Evolutionary conservation across 1,140 invertebrate genomes (phyloP), one percentile per base, ranked within the genome.

Genomic region (Hyles vespertilio): DNA sequence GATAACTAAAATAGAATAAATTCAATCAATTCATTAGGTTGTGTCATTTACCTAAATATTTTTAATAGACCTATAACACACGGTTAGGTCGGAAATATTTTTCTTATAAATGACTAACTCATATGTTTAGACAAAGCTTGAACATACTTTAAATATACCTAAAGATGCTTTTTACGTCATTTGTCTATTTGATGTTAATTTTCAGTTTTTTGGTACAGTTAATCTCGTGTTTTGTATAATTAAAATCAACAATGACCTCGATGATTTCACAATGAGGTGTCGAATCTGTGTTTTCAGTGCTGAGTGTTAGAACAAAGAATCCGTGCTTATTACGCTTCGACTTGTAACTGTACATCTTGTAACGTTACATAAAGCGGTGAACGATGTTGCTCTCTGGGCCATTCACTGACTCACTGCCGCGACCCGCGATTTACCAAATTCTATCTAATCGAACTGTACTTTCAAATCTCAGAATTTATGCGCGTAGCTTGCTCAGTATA

Each of bases 301-400:
- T 48, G 46, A 10, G 60, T 57, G 63, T 71, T 68, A 77, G 78
- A 85, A 80, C 83, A 85, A 80, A 68, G 61, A 67, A 46, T 46
- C 56, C 59, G 63, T 55, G 60, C 69, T 72, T 77, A 75, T 81
- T 79, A 76, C 74, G 67, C 65, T 83, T 63, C 56, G 67, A 72
- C 59, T 55, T 72, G 66, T 79, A 83, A 85, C 82, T 78, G 82
- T 82, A 82, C 68, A 84, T 83, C 77, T 80, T 77, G 74, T 82
- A 82, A 82, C 80, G 72, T 85, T 85, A 81, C 78, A 82, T 84
- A 84, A 84, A 86, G 77, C 67, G 49, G 47, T 65, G 61, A 66
- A 74, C 73, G 74, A 72, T 73, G 56, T 56, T 58, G 40, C 44
- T 61, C 56, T 67, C 60, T 65, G 59, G 62, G 65, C 47, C 67